A percentile compares a stretch with the other conserved stretches of the same genome.
Evolutionary conservation across 1,140 invertebrate species (phyloP).

Genomic region (Trypoxylus dichotomus): DNA sequence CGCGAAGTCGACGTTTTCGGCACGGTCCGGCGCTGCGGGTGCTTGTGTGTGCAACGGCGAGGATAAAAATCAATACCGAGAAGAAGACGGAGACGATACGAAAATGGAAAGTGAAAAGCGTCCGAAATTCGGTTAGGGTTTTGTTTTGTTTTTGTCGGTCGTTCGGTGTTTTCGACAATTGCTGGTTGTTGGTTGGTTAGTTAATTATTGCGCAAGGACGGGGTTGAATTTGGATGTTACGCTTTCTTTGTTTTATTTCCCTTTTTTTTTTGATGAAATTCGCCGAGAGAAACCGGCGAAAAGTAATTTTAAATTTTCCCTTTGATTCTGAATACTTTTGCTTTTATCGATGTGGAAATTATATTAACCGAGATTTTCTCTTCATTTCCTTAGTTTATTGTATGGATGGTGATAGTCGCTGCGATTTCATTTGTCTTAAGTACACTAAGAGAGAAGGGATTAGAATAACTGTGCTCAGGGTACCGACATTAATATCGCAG

Average conservation of each 20-base stretch:
- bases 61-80: conserved; percentile 45
- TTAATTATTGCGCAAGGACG: background rate
- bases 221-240: background rate
- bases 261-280: background rate
- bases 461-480: too few relatives aligned
- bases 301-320: background rate
- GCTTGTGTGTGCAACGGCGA: conserved; percentile 31
- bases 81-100: conserved; percentile 45
- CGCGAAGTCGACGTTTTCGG: conserved; percentile 38
- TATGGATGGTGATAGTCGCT: too few relatives aligned
- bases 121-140: conserved; percentile 14
- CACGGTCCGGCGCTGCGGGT: conserved; percentile 39
- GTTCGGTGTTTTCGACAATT: background rate
- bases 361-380: background rate
- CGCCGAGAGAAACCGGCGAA: background rate
- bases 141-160: background rate
- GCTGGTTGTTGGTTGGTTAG: background rate
- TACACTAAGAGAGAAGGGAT: too few relatives aligned
- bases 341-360: background rate
- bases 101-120: conserved; percentile 41
- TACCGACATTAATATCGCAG: too few relatives aligned
- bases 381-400: background rate
- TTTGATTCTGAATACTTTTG: background rate
- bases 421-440: too few relatives aligned
- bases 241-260: background rate